Base-by-base conservation (phyloP, 1,140 invertebrate genomes). In the Bombyx mandarina region DNA sequence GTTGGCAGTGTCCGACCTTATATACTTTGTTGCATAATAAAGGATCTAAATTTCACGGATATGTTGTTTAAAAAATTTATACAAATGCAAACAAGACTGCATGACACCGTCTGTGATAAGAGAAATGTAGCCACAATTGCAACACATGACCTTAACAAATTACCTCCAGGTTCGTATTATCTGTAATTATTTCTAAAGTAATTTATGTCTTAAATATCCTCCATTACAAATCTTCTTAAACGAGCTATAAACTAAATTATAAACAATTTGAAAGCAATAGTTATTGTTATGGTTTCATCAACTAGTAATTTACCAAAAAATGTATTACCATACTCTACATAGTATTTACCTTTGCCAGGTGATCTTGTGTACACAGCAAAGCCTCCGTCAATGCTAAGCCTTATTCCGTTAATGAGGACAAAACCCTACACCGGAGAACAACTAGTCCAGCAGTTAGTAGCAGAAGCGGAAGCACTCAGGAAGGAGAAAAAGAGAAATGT, bases 401-500 rank as follows among this genome's bases (percentile, higher is more conserved):
- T 96, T 50, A 88, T 89, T 42, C 94, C 94, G 5, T 81, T 96
- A 52, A 90, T 90, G 60, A 87, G 91, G 65, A 66, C 82, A 8
- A 91, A 90, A 67, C 86, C 84, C 3, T 90, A 91, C 58, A 90
- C 91, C 7, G 94, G 92, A 4, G 88, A 89, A 52, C 89, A 91
- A 63, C 79, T 95, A 6, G 93, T 94, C 69, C 82, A 89, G 18
- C 89, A 91, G 73, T 82, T 96, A 10, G 90, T 92, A 63, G 86
- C 89, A 4, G 94, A 96, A 82, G 95, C 94, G 22, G 93, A 95
- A 73, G 89, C 90, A 57, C 74, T 93, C 5, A 77, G 92, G 54
- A 94, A 94, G 71, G 94, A 94, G 66, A 95, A 95, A 76, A 95
- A 95, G 73, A 88, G 94, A 46, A 94, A 93, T 80, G 92, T 92